Percentiles rank a stretch among this genome's conserved stretches.
Evolutionary conservation across 1,140 invertebrate species (phyloP).

Genomic region (Meloidogyne floridensis): DNA sequence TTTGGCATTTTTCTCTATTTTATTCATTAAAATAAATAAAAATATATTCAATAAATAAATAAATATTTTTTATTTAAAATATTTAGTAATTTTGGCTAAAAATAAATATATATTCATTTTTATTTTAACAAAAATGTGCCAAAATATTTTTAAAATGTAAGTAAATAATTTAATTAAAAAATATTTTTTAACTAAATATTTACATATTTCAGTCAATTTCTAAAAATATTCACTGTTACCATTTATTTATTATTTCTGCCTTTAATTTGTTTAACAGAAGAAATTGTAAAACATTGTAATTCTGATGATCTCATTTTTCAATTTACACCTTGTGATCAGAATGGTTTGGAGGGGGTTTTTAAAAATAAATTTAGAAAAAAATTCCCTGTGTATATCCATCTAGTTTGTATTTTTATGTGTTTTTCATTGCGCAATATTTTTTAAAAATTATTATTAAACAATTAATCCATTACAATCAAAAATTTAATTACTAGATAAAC

Average conservation of each 20-base stretch:
- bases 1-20: background rate
- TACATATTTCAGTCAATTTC: background rate
- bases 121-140: background rate
- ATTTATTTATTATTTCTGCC: slow-evolving; percentile 10
- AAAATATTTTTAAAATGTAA: slow-evolving; percentile 6
- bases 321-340: slow-evolving; percentile 58
- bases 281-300: slow-evolving; percentile 28
- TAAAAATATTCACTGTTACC: background rate
- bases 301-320: slow-evolving; percentile 51
- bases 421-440: too few relatives aligned
- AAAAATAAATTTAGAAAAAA: background rate
- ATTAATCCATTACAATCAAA: too few relatives aligned
- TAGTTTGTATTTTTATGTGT: too few relatives aligned
- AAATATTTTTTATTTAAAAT: background rate
- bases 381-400: too few relatives aligned
- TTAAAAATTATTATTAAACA: too few relatives aligned
- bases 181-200: background rate
- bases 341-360: slow-evolving; percentile 18
- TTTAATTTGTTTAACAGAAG: slow-evolving; percentile 9
- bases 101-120: too few relatives aligned
- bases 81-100: too few relatives aligned
- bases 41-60: background rate
- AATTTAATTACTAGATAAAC: slow-evolving; percentile 29
- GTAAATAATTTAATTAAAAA: background rate
- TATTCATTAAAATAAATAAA: background rate